phyloP scores from a whole-genome alignment of 2,113 vertebrate species.

The Pipa parva region DNA sequence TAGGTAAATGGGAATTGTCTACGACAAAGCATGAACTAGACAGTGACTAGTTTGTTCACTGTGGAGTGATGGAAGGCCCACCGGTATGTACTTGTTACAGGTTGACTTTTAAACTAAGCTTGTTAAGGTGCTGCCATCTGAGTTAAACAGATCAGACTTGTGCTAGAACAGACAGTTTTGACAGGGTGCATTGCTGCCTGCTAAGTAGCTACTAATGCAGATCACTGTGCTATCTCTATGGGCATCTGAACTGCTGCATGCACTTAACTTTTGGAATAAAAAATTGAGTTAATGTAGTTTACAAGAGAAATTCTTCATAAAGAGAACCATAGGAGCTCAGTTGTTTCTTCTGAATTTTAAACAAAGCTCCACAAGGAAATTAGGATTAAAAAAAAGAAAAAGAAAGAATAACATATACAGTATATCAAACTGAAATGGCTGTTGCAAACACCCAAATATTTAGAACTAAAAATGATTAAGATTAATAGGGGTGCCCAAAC shows the following conservation, averaged over 20 bases:
- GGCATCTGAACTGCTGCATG: conserved; percentile 28
- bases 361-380: too few species aligned
- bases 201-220: conserved; percentile 38
- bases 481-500: too few species aligned
- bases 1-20: too few species aligned
- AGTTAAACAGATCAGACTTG: conserved; percentile 23
- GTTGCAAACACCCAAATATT: too few species aligned
- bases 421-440: too few species aligned
- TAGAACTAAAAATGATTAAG: too few species aligned
- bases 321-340: too few species aligned
- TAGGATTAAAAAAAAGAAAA: too few species aligned
- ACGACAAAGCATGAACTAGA: neutral
- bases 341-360: too few species aligned
- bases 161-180: conserved; percentile 19
- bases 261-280: conserved; percentile 33
- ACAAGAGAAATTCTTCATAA: conserved; percentile 2
- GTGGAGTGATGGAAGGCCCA: conserved; percentile 15
- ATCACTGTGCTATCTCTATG: conserved; percentile 36
- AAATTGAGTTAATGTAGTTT: conserved; percentile 19
- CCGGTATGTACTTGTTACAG: conserved; percentile 13
- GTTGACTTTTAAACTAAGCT: conserved; percentile 19
- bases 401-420: too few species aligned
- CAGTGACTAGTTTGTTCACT: neutral
- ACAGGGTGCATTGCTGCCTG: conserved; percentile 32
- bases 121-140: conserved; percentile 29